Evolutionary conservation across 1,140 invertebrate species (phyloP).

Genomic region (Neodiprion lecontei): DNA sequence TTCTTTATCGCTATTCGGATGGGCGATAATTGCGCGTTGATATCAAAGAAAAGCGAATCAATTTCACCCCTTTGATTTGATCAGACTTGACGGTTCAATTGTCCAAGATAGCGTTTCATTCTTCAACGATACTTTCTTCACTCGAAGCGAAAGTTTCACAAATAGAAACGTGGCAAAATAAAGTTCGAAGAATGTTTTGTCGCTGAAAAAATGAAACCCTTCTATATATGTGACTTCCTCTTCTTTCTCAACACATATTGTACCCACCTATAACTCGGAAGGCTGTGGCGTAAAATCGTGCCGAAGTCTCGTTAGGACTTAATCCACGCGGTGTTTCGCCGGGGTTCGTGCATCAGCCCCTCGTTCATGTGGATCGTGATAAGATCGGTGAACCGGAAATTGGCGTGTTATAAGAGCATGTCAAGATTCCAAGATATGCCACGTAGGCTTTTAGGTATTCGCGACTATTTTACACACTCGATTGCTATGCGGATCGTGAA

Average conservation of each 20-base stretch:
- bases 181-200: neutral
- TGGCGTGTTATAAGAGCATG: neutral
- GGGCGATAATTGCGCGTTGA: neutral
- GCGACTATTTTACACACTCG: no score
- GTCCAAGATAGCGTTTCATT: neutral
- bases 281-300: neutral
- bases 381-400: conserved; percentile 1
- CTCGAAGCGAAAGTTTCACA: neutral
- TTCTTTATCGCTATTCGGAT: conserved; percentile 10
- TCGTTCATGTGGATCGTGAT: neutral
- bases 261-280: neutral
- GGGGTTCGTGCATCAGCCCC: neutral
- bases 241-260: neutral
- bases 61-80: no score
- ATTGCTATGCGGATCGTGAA: no score
- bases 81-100: neutral
- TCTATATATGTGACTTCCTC: neutral
- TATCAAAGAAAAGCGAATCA: no score
- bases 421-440: neutral
- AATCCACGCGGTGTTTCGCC: neutral
- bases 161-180: neutral
- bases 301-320: neutral
- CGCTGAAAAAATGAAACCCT: neutral
- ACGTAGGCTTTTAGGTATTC: neutral
- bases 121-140: neutral